Conservation (phyloP, 2,797 vertebrate genomes). For the Pitangus sulphuratus region DNA sequence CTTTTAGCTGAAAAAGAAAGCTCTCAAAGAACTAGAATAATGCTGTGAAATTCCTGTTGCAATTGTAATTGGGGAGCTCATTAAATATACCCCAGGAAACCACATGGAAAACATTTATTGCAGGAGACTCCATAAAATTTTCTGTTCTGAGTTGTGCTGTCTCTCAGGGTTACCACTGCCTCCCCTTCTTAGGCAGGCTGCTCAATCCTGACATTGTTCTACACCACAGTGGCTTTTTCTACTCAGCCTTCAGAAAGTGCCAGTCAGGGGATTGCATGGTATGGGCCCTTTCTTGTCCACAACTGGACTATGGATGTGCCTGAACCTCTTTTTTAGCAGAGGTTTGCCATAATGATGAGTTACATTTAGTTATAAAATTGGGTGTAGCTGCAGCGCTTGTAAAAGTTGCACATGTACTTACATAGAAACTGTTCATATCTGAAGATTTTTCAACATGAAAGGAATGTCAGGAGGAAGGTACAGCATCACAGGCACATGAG, state of each 20-base stretch:
- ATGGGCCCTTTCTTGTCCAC: not conserved
- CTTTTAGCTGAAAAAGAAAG: not conserved
- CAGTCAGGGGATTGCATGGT: not conserved
- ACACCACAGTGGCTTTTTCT: not conserved
- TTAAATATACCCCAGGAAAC: slow-evolving; percentile 11
- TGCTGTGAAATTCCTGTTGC: not conserved
- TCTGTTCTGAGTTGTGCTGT: not conserved
- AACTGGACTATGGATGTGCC: not conserved
- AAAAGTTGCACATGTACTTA: not conserved
- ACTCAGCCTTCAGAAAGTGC: not conserved
- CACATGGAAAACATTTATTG: not conserved
- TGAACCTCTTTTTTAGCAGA: not conserved
- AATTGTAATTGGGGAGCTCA: not conserved
- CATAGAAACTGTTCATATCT: accelerated
- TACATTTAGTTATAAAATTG: not conserved
- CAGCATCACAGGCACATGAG: not conserved
- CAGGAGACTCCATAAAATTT: not conserved
- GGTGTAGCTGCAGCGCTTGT: accelerated
- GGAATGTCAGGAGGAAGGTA: not conserved
- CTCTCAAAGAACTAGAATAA: not conserved
- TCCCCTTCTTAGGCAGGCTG: not conserved
- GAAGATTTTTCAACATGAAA: not conserved
- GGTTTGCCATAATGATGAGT: not conserved
- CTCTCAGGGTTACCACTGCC: not conserved
- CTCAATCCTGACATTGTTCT: not conserved